Conservation (phyloP, 2,888 invertebrate species). For the Lottia gigantea region DNA sequence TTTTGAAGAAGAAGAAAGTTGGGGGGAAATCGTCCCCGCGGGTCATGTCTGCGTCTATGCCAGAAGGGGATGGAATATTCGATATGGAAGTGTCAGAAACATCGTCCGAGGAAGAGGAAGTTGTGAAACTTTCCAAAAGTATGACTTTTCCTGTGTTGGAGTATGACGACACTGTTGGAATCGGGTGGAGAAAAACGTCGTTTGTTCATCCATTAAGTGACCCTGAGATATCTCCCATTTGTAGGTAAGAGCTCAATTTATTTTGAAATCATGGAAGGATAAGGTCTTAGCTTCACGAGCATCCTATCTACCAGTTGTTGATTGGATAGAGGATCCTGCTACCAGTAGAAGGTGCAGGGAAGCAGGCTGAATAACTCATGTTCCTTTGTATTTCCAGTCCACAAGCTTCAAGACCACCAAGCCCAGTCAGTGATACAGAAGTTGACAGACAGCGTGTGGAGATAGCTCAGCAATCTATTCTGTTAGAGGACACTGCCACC, state of each 20-base stretch:
- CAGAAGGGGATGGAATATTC: constrained; percentile 54
- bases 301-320: too few species aligned
- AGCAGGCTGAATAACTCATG: background rate
- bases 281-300: too few species aligned
- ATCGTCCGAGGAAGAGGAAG: constrained; percentile 56
- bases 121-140: constrained; percentile 30
- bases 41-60: constrained; percentile 31
- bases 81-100: constrained; percentile 53
- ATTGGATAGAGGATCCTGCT: too few species aligned
- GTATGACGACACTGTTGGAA: background rate
- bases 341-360: too few species aligned
- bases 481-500: constrained; percentile 45
- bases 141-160: constrained; percentile 26
- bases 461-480: constrained; percentile 70
- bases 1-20: constrained; percentile 37
- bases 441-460: constrained; percentile 78
- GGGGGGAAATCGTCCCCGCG: constrained; percentile 24
- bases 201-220: constrained; percentile 87
- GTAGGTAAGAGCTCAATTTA: constrained; percentile 70
- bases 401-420: constrained; percentile 43
- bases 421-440: constrained; percentile 89
- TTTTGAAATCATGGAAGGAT: background rate
- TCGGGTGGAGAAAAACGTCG: constrained; percentile 19
- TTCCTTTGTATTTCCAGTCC: constrained; percentile 38
- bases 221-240: constrained; percentile 82